These are phyloP conservation scores for Callyntrura guangdongensis DNA, from an alignment of 2,888 invertebrate genomes.

Conservation along the genomic window DNA sequence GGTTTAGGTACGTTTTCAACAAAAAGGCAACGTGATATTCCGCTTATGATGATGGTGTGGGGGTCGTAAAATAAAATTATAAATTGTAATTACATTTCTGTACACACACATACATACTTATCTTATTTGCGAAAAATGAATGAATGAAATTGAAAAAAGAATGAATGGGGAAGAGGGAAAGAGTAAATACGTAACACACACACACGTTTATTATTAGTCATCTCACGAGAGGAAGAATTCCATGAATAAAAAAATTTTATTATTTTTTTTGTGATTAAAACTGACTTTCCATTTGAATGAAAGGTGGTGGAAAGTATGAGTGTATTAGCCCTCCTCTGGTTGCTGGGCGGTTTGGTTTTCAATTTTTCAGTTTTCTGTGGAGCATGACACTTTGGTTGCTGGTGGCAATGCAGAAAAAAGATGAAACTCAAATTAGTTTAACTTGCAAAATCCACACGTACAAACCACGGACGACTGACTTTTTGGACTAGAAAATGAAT, in stretches of 20 bases:
- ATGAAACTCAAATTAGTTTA: neutral
- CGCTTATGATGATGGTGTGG: too few relatives aligned
- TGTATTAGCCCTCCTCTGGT: neutral
- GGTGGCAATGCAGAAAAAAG: too few relatives aligned
- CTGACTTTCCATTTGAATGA: conserved; percentile 18
- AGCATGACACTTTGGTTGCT: conserved; percentile 23
- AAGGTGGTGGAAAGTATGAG: neutral
- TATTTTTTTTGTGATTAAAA: neutral
- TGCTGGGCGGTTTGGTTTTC: neutral
- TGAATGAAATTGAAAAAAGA: conserved; percentile 1
- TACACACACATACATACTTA: too few relatives aligned
- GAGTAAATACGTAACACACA: too few relatives aligned
- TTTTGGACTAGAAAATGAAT: conserved; percentile 42
- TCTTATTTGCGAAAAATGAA: neutral
- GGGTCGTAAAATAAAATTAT: too few relatives aligned
- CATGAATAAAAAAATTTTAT: conserved; percentile 25
- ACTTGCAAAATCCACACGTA: too few relatives aligned
- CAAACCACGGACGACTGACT: conserved; percentile 8
- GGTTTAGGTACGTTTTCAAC: neutral
- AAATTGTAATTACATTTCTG: too few relatives aligned
- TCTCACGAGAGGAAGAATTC: conserved; percentile 40
- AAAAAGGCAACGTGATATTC: too few relatives aligned
- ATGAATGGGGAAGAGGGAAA: neutral
- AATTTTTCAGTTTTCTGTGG: conserved; percentile 17
- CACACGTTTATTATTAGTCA: conserved; percentile 23